Base-by-base conservation (phyloP, 2,888 invertebrate genomes). In the Dasypogon diadema region DNA sequence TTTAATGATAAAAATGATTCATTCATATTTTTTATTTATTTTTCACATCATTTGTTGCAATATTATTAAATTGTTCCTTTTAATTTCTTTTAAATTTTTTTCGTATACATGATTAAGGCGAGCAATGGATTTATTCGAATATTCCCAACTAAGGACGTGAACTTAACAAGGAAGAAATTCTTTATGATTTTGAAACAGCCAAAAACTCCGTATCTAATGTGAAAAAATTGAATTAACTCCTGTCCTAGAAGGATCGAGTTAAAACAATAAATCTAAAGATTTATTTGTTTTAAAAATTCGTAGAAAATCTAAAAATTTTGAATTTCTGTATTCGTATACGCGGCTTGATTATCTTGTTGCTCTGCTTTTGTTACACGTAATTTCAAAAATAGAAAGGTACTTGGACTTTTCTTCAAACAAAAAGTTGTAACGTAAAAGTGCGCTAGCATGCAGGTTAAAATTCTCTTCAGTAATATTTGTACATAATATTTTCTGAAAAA, bases 101-200 rank as follows among this genome's bases (percentile, higher is more conserved):
- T 80, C 81, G 81, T 81, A 81, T 81, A 81, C 81, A 80, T 81
- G 79, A 80, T 80, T 81, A 81, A 81, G 81, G 81, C 81, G 81
- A 80, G 80, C 79, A 81, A 80, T 80, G 79, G 80, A 80, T 79
- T 75, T 65, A 65, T 68, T 42, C 55, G 46, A 58, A 58, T 24
- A 10, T 73, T 54, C 37, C 34, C 70, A 70, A 70, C 54, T 34
- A 24, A 70, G 21, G 42, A 70, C 51, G 54, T 54, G 54, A 34
- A 51, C 21, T 24, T 48, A 26, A 48, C 2, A 22, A 24, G 48
- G 16, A n/a, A 30, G 70, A 54, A 54, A 54, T 54, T 70, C 26
- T 54, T 54, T 30, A 56, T 37, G 55, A 56, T 30, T 56, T 24
- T 73, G 73, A 73, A 73, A 73, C 73, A 73, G 73, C 73, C 73